These are phyloP conservation scores for Halcyon badia DNA, from an alignment of 2,797 vertebrate genomes.

Conservation along the genomic window DNA sequence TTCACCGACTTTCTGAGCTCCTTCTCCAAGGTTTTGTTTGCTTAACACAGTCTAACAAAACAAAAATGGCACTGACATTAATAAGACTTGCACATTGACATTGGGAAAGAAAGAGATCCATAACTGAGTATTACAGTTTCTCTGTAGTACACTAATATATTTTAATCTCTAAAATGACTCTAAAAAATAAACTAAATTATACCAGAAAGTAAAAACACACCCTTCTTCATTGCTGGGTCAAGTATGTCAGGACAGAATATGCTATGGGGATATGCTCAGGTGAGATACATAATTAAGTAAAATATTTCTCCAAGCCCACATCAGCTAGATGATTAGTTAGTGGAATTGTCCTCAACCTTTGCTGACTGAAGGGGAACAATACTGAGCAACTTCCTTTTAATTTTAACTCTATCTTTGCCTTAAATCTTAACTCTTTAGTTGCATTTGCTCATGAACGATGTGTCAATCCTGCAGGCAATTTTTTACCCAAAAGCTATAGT, in stretches of 20 bases:
- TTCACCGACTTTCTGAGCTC: background rate
- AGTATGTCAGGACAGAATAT: background rate
- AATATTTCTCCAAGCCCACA: background rate
- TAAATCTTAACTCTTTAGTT: background rate
- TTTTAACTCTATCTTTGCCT: background rate
- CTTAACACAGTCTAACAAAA: background rate
- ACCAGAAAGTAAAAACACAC: background rate
- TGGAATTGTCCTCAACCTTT: background rate
- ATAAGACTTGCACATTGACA: background rate
- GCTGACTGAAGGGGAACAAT: background rate
- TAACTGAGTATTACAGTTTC: background rate
- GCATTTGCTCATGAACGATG: background rate
- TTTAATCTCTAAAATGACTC: background rate
- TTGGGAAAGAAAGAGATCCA: background rate
- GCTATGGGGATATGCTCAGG: background rate
- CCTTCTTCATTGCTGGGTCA: background rate
- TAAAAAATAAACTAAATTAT: background rate
- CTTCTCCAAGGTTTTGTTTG: background rate
- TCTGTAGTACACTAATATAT: background rate
- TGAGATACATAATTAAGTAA: background rate
- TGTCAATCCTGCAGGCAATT: background rate
- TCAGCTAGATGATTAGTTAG: background rate
- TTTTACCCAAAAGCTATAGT: background rate
- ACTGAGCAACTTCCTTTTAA: background rate
- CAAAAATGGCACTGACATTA: background rate